Base-by-base conservation (phyloP, 2,797 vertebrate species). In the Lutjanus campechanus region DNA sequence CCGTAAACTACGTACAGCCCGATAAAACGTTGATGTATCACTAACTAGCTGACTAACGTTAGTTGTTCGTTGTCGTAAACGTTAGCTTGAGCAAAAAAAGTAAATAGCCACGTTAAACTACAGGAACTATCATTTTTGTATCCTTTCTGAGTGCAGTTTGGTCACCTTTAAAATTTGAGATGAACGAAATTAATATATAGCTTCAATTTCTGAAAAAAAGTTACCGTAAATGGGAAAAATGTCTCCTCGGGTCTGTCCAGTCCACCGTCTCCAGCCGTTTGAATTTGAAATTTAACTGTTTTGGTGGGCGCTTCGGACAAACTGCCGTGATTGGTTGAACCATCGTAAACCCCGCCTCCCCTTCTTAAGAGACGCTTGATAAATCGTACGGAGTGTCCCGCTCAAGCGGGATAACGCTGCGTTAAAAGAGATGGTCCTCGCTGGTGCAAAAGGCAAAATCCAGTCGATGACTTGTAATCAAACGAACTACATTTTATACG, bases 221-320 rank as follows among this genome's bases (percentile, higher is more conserved):
- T 76, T 76, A 90, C 88, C 86, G 73, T 62, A 1, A 36, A 5
- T 36, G 1, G 7, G 11, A 4, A 3, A 19, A 1, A 2, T 50
- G 11, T 15, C 1, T 0, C 2, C 0, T 0, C 0, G 0, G 0
- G 1, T 7, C 7, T 0, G 10, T 0, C 2, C 3, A 1, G 1
- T 20, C n/a, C 29, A 19, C 29, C 4, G 46, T 67, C 59, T 69
- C 3, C 25, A 43, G 7, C 80, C 84, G 94, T 96, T 96, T 92
- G 87, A 88, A 93, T 94, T 95, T 94, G 60, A 94, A 95, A 94
- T 84, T 4, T 8, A 82, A 90, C 47, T 70, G 36, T 86, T 90
- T 92, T 62, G 79, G 59, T 76, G 44, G 65, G 81, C 75, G 82
- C 87, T 78, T 61, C 49, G 15, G 7, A 84, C 0, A 5, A 11